Conservation (phyloP, 1,140 invertebrate genomes). For the Pantala flavescens region DNA sequence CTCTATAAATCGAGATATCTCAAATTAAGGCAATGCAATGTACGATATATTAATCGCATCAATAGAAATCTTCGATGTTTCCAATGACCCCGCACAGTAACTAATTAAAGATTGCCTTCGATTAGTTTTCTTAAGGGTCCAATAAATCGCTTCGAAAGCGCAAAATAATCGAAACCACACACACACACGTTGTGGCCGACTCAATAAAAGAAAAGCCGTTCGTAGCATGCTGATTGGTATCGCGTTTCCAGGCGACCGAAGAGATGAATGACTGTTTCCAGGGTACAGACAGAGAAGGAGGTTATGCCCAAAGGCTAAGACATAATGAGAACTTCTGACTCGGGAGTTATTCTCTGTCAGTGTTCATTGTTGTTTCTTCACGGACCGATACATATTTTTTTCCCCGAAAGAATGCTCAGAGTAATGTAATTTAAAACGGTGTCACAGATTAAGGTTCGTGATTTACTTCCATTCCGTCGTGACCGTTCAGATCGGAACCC, state of each 20-base stretch:
- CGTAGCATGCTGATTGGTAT: neutral
- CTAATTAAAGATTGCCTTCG: too few relatives aligned
- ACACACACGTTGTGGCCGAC: neutral
- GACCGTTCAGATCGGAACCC: too few relatives aligned
- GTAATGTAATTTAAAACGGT: neutral
- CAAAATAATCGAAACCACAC: too few relatives aligned
- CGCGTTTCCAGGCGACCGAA: neutral
- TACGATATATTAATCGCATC: too few relatives aligned
- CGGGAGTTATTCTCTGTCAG: neutral
- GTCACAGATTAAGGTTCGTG: neutral
- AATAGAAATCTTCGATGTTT: too few relatives aligned
- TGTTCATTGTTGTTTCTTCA: neutral
- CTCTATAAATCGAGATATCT: too few relatives aligned
- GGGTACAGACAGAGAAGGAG: neutral
- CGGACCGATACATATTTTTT: neutral
- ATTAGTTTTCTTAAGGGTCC: too few relatives aligned
- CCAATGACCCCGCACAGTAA: too few relatives aligned
- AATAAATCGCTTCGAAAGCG: too few relatives aligned
- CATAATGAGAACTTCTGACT: conserved; percentile 5
- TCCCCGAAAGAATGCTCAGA: neutral
- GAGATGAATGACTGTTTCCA: neutral
- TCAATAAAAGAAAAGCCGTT: neutral
- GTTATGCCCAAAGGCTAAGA: neutral
- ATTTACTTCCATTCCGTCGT: neutral
- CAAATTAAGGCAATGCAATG: too few relatives aligned